A percentile compares a stretch with the other conserved stretches of the same genome.
These are phyloP conservation scores for Monodelphis domestica DNA, from an alignment of 2,797 vertebrate genomes.

Conservation along the genomic window DNA sequence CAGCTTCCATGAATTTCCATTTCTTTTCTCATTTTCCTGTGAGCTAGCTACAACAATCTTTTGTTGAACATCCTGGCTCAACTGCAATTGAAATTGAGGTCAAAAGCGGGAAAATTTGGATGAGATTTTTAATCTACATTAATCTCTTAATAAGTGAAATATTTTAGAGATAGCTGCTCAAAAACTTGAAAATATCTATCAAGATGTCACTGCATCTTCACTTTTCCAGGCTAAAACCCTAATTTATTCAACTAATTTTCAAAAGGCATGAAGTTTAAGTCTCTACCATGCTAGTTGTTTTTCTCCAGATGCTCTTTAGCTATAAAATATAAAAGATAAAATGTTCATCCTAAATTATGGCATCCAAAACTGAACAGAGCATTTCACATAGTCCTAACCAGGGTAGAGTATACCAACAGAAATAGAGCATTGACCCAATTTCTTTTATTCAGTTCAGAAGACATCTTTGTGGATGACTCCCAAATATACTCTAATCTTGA, in stretches of 20 bases:
- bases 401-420: too few relatives aligned
- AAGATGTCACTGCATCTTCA: not conserved
- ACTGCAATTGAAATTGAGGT: not conserved
- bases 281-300: not conserved
- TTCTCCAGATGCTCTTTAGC: not conserved
- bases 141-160: not conserved
- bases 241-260: not conserved
- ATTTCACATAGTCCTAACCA: not conserved
- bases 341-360: not conserved
- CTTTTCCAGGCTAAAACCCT: not conserved
- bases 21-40: not conserved
- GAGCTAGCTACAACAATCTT: not conserved
- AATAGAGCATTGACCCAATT: too few relatives aligned
- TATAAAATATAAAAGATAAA: too few relatives aligned
- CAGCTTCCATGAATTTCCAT: not conserved
- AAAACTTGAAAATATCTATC: not conserved
- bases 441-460: too few relatives aligned
- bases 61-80: not conserved
- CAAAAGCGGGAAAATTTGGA: not conserved
- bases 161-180: not conserved
- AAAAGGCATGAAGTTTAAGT: not conserved
- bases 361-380: not conserved
- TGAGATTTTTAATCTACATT: not conserved
- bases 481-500: too few relatives aligned
- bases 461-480: too few relatives aligned